Evolutionary conservation across 23 tunicate species (phyloP).

Genomic region (Styela clava): DNA sequence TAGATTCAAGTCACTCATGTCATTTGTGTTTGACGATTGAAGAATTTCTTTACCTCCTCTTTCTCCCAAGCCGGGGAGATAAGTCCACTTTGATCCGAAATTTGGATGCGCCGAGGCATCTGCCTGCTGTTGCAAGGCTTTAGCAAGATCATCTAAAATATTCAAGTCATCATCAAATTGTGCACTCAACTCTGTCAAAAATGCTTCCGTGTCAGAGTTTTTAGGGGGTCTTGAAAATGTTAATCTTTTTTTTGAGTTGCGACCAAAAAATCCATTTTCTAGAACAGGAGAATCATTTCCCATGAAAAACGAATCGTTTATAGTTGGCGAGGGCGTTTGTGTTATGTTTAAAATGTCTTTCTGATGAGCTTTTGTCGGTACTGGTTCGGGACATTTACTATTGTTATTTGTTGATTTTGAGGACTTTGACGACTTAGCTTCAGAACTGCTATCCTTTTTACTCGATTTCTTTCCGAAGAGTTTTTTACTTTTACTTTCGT

Average conservation of each 20-base stretch:
- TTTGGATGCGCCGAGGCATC: conserved; percentile 13
- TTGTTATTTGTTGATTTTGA: not conserved
- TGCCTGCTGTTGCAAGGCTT: conserved; percentile 34
- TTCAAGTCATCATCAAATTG: conserved; percentile 83
- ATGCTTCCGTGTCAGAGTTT: conserved; percentile 79
- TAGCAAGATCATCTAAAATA: conserved; percentile 56
- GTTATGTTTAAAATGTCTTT: not conserved
- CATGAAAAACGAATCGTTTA: not conserved
- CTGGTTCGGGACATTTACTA: not conserved
- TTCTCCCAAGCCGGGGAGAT: conserved; percentile 35
- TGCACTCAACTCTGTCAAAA: conserved; percentile 69
- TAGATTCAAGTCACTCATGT: conserved; percentile 22
- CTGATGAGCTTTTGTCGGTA: not conserved
- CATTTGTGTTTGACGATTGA: conserved; percentile 10
- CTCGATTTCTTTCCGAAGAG: conserved; percentile 28
- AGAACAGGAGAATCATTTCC: conserved; percentile 1
- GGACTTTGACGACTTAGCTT: conserved; percentile 3
- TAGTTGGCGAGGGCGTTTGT: not conserved
- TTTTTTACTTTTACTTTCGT: conserved; percentile 19
- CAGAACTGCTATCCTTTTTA: conserved; percentile 4
- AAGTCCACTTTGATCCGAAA: conserved; percentile 86
- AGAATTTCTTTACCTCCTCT: not conserved
- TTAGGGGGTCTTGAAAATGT: conserved; percentile 80
- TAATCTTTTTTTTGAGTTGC: conserved; percentile 44
- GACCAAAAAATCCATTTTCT: not conserved